These are phyloP conservation scores for Platorchestia sp. DNA, from an alignment of 1,140 invertebrate species.

Conservation along the genomic window DNA sequence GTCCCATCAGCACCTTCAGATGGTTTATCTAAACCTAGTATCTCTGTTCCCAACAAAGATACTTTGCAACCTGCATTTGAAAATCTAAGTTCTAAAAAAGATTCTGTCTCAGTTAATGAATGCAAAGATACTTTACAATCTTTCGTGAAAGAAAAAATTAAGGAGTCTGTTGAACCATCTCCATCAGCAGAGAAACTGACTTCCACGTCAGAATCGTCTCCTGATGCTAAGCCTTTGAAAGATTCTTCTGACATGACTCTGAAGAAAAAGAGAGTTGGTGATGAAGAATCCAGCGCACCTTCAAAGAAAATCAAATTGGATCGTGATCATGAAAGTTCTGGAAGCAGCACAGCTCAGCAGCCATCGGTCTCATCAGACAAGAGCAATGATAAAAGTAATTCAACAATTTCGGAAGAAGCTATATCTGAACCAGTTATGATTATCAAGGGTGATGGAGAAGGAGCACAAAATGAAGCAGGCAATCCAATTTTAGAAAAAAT, in stretches of 20 bases:
- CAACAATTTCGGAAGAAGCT: conserved; percentile 71
- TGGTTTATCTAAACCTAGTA: not conserved
- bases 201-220: not conserved
- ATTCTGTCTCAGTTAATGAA: not conserved
- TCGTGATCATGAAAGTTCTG: not conserved
- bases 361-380: not conserved
- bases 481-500: conserved; percentile 71
- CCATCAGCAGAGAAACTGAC: not conserved
- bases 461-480: conserved; percentile 80
- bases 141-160: not conserved
- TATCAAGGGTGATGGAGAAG: conserved; percentile 80
- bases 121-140: not conserved
- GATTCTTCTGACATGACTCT: not conserved
- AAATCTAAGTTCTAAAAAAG: not conserved
- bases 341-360: not conserved
- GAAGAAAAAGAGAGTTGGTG: not conserved
- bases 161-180: not conserved
- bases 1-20: not conserved
- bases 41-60: not conserved
- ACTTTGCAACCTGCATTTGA: not conserved
- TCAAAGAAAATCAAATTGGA: conserved; percentile 9
- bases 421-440: conserved; percentile 81
- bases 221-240: not conserved
- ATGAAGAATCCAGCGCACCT: not conserved
- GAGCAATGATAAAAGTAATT: not conserved